These are phyloP conservation scores for Meliscaeva auricollis DNA, from an alignment of 2,888 invertebrate species.

Conservation along the genomic window DNA sequence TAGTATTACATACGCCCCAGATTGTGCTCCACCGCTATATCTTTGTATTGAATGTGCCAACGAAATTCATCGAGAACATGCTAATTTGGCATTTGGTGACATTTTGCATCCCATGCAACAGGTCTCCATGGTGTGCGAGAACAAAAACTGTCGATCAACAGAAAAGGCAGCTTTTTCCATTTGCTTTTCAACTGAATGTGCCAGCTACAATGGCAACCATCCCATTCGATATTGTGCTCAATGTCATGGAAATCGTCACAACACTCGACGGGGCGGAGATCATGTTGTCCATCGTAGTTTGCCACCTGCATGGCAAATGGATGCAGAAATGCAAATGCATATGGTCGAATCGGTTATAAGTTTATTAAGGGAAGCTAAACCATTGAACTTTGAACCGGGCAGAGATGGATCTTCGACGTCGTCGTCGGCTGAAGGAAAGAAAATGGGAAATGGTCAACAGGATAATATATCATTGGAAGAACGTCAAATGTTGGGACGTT, in stretches of 20 bases:
- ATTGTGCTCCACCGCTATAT: conserved; percentile 96
- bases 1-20: conserved; percentile 93
- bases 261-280: conserved; percentile 93
- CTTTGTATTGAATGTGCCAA: conserved; percentile 98
- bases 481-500: conserved; percentile 94
- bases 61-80: conserved; percentile 94
- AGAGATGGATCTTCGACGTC: conserved; percentile 83
- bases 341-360: conserved; percentile 97
- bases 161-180: conserved; percentile 97
- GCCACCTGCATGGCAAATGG: conserved; percentile 95
- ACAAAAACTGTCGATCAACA: conserved; percentile 97
- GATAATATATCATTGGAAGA: conserved; percentile 93
- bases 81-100: conserved; percentile 93
- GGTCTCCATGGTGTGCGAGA: conserved; percentile 97
- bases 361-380: conserved; percentile 96
- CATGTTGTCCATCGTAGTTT: conserved; percentile 96
- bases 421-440: conserved; percentile 82
- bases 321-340: conserved; percentile 95
- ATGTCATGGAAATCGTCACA: conserved; percentile 95
- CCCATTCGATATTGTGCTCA: conserved; percentile 97
- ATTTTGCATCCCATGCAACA: conserved; percentile 97
- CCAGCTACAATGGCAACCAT: conserved; percentile 97
- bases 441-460: conserved; percentile 83
- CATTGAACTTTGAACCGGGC: conserved; percentile 88
- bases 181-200: conserved; percentile 98